Conservation (phyloP, 1,140 invertebrate genomes). For the Charaxes varanes region DNA sequence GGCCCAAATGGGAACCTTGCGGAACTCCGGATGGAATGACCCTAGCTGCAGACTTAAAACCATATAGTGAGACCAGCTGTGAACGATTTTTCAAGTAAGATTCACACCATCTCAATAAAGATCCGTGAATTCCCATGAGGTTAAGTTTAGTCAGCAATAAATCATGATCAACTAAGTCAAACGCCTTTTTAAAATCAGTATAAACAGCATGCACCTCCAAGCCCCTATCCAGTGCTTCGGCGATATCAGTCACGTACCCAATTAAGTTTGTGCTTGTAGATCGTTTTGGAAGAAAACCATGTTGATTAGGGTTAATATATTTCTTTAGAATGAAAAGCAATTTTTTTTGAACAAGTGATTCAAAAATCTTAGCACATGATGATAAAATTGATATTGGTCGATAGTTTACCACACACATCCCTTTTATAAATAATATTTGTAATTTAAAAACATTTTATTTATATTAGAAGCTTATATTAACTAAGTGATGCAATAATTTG, state of each 20-base stretch:
- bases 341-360: slow-evolving; percentile 1
- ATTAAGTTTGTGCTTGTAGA: slow-evolving; percentile 2
- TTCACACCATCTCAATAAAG: slow-evolving; percentile 8
- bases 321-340: neutral
- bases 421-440: too few species aligned
- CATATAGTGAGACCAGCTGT: neutral
- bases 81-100: slow-evolving; percentile 7
- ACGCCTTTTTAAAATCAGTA: slow-evolving; percentile 6
- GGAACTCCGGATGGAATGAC: neutral
- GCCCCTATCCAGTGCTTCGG: neutral
- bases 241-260: neutral
- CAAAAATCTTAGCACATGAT: too few species aligned
- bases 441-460: too few species aligned
- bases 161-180: slow-evolving; percentile 10
- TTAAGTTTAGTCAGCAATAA: slow-evolving; percentile 2
- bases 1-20: too few species aligned
- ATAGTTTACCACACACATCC: slow-evolving; percentile 1
- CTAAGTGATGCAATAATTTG: too few species aligned
- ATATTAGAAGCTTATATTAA: too few species aligned
- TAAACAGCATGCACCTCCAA: slow-evolving; percentile 6
- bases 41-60: neutral
- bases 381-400: neutral
- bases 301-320: neutral
- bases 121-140: slow-evolving; percentile 1
- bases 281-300: slow-evolving; percentile 4